These are phyloP conservation scores for Andrena hattorfiana DNA, from an alignment of 2,888 invertebrate species.

Conservation along the genomic window DNA sequence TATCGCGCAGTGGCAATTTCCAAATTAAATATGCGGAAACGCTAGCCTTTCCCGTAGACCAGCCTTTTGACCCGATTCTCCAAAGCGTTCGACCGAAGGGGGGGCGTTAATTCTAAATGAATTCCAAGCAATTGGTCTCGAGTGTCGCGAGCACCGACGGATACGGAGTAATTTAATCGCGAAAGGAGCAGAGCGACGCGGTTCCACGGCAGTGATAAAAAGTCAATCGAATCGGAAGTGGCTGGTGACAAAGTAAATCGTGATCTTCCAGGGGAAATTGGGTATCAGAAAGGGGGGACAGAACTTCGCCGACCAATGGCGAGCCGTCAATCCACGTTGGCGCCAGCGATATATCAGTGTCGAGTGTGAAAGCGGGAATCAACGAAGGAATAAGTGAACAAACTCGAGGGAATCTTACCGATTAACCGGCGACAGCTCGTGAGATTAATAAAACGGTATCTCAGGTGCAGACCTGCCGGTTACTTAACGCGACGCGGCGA, in stretches of 20 bases:
- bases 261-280: slow-evolving; percentile 66
- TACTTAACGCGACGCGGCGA: background rate
- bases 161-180: slow-evolving; percentile 14
- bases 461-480: slow-evolving; percentile 5
- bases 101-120: background rate
- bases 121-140: background rate
- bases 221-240: slow-evolving; percentile 53
- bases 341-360: slow-evolving; percentile 63
- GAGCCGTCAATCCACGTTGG: slow-evolving; percentile 55
- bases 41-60: background rate
- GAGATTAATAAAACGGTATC: slow-evolving; percentile 53
- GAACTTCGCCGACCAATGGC: slow-evolving; percentile 59
- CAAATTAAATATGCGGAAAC: slow-evolving; percentile 10
- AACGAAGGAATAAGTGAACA: slow-evolving; percentile 34
- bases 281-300: slow-evolving; percentile 52
- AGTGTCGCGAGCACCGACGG: background rate
- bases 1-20: background rate
- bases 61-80: background rate
- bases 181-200: slow-evolving; percentile 36
- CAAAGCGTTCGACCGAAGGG: background rate
- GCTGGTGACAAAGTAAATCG: slow-evolving; percentile 55
- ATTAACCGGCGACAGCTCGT: slow-evolving; percentile 53
- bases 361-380: slow-evolving; percentile 23
- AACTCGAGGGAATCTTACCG: slow-evolving; percentile 34
- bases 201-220: slow-evolving; percentile 50